A percentile compares a stretch with the other conserved stretches of the same genome.
Evolutionary conservation across 2,888 invertebrate species (phyloP).

Genomic region (Drosophila silvestris): DNA sequence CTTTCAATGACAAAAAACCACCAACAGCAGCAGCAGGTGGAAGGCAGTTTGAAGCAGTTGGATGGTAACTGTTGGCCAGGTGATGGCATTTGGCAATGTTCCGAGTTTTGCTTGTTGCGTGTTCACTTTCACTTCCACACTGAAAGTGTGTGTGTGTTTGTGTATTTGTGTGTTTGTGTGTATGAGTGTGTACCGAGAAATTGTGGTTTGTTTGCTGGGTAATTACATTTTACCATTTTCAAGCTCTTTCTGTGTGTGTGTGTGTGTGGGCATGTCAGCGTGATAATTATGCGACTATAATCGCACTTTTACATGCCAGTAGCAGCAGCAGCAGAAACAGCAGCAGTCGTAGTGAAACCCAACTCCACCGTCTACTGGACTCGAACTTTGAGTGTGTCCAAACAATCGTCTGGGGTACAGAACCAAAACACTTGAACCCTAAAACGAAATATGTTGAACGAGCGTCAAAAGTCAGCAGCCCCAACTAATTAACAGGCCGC

Average conservation of each 20-base stretch:
- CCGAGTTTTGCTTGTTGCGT: constrained; percentile 76
- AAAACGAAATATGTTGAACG: constrained; percentile 74
- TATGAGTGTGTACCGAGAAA: constrained; percentile 72
- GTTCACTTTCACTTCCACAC: constrained; percentile 82
- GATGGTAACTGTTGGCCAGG: constrained; percentile 39
- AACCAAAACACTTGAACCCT: constrained; percentile 69
- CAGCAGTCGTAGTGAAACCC: constrained; percentile 4
- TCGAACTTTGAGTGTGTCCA: constrained; percentile 40
- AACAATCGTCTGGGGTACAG: constrained; percentile 32
- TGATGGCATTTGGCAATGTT: constrained; percentile 61
- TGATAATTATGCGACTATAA: constrained; percentile 82
- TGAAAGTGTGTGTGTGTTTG: constrained; percentile 10
- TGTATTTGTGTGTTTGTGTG: constrained; percentile 27
- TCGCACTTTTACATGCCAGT: constrained; percentile 80
- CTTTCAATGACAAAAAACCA: constrained; percentile 67
- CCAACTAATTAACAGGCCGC: constrained; percentile 78
- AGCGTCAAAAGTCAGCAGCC: constrained; percentile 75
- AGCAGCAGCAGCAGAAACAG: neutral
- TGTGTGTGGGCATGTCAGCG: constrained; percentile 73
- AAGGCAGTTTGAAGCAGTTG: constrained; percentile 27
- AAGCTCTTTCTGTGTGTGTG: constrained; percentile 33
- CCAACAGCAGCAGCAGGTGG: constrained; percentile 1
- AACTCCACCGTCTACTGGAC: constrained; percentile 9
- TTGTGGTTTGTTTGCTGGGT: constrained; percentile 80
- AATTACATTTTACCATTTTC: constrained; percentile 76